Percentiles rank a stretch among this genome's conserved stretches.
phyloP scores from a whole-genome alignment of 2,888 invertebrate genomes.

The Plusia festucae region DNA sequence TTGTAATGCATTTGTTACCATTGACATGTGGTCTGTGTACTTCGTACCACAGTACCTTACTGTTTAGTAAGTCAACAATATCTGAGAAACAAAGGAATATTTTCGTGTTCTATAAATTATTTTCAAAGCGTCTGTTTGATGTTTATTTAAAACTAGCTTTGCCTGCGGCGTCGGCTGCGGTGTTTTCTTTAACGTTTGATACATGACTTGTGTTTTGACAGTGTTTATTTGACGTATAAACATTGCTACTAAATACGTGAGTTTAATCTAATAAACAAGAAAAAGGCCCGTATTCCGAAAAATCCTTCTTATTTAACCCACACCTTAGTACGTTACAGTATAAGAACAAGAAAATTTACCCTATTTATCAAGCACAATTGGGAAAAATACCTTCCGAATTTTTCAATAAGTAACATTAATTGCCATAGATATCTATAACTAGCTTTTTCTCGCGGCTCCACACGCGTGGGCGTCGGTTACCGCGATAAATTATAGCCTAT shows the following conservation, averaged over 20 bases:
- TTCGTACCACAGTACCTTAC: not conserved
- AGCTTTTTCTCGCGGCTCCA: no score
- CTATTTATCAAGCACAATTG: not conserved
- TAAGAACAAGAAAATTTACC: not conserved
- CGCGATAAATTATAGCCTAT: no score
- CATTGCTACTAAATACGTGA: not conserved
- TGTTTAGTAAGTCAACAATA: constrained; percentile 23
- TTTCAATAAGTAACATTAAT: not conserved
- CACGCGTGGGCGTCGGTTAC: no score
- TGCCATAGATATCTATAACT: no score
- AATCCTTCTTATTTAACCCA: not conserved
- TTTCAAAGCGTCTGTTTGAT: constrained; percentile 15
- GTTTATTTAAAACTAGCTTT: not conserved
- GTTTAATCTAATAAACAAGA: not conserved
- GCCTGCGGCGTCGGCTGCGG: not conserved
- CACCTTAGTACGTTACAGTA: not conserved
- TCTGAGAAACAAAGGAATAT: constrained; percentile 30
- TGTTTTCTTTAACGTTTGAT: not conserved
- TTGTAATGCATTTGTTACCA: not conserved
- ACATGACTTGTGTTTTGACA: not conserved
- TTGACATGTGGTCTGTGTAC: not conserved
- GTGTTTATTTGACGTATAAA: not conserved
- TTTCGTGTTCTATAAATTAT: constrained; percentile 34
- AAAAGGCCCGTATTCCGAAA: not conserved
- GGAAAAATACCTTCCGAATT: not conserved